Conservation (phyloP, 2,888 invertebrate genomes). For the Trissolcus japonicus region DNA sequence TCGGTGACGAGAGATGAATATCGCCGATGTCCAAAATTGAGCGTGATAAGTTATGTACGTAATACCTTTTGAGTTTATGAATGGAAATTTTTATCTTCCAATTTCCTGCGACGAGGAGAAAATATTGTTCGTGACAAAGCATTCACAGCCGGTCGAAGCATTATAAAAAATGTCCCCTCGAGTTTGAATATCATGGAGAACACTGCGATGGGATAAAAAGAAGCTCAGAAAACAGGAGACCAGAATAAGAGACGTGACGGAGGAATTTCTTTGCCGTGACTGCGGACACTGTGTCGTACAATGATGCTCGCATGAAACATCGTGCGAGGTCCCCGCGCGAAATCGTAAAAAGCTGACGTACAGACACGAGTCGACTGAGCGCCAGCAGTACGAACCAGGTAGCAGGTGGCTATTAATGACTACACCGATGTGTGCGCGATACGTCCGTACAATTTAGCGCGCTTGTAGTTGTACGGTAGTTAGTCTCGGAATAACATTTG, state of each 20-base stretch:
- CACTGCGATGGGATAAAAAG: not conserved
- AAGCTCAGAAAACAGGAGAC: too few relatives aligned
- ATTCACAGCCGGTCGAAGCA: constrained; percentile 1
- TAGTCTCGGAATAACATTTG: constrained; percentile 20
- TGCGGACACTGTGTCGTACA: not conserved
- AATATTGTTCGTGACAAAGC: constrained; percentile 7
- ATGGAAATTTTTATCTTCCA: not conserved
- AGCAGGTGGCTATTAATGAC: constrained; percentile 50
- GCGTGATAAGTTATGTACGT: too few relatives aligned
- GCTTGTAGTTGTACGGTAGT: not conserved
- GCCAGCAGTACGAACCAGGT: constrained; percentile 21
- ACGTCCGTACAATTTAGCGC: not conserved
- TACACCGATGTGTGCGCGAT: constrained; percentile 18
- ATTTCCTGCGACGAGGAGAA: constrained; percentile 5
- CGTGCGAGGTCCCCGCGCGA: not conserved
- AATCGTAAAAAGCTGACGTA: constrained; percentile 12
- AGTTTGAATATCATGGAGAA: not conserved
- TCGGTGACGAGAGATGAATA: too few relatives aligned
- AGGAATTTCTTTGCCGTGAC: not conserved
- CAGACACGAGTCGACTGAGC: constrained; percentile 11
- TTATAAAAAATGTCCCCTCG: not conserved
- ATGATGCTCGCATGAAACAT: not conserved
- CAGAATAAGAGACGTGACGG: not conserved
- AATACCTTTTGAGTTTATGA: too few relatives aligned
- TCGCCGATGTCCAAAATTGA: too few relatives aligned